Base-by-base conservation (phyloP, 2,888 invertebrate species). In the Lissocephala sabroskyi region DNA sequence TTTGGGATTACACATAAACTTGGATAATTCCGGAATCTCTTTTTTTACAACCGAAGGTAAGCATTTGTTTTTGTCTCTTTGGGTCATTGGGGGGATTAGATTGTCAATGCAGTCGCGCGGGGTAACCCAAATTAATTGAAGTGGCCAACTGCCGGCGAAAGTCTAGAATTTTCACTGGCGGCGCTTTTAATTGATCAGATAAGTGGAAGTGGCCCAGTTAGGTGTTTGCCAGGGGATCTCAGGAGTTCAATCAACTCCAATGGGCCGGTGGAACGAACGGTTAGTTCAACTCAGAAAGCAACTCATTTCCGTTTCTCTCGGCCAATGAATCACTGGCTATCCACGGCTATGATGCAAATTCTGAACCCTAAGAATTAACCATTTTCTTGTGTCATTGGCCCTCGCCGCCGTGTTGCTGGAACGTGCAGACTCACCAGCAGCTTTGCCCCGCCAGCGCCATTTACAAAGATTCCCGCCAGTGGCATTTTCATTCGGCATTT, bases 231-330 rank as follows among this genome's bases (percentile, higher is more conserved):
- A 30, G 9, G n/a, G n/a, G n/a, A 11, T 30, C 30, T 4, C 7
- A 18, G 42, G 32, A 56, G 70, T 70, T 74, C 52, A 60, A 23
- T 70, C 66, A 67, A 67, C 75, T 39, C 36, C 11, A n/a, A 48
- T 14, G 2, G 9, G 29, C 17, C 6, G 28, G 23, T 14, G 19
- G 10, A 6, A 36, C 18, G 36, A 62, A 62, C 52, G 63, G 63
- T 59, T 49, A 23, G 23, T 26, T 53, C 23, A 23, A 23, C 4
- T 5, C 14, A 23, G 40, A 33, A 43, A 39, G 32, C 73, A 45
- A 75, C 64, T 75, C 67, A 68, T 66, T 75, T 68, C 76, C 76
- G 75, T 54, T 65, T 57, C 49, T 49, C 51, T 30, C 29, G 17
- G 26, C 28, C 39, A 23, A 19, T 54, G 30, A 39, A 19, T 23